phyloP scores from a whole-genome alignment of 2,113 vertebrate species.

The Triplophysa tibetana region DNA sequence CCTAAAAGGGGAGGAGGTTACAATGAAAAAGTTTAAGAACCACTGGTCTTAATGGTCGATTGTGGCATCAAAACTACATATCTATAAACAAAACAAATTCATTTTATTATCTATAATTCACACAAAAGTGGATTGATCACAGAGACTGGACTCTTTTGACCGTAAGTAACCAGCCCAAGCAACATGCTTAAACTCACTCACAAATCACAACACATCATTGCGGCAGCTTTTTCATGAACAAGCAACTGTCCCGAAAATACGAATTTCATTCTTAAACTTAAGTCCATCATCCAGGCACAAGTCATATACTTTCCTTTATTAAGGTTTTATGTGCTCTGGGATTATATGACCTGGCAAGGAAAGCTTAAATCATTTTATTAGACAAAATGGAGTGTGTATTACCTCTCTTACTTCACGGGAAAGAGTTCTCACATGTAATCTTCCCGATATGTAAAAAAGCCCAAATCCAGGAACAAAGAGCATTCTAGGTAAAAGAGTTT shows the following conservation, averaged over 20 bases:
- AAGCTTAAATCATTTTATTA: slow-evolving; percentile 32
- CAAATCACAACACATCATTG: not conserved
- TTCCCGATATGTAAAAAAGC: slow-evolving; percentile 18
- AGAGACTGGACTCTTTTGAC: no score
- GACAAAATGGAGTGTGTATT: slow-evolving; percentile 22
- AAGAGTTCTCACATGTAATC: slow-evolving; percentile 2
- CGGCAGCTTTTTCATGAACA: not conserved
- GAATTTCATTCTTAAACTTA: not conserved
- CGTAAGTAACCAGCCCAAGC: not conserved
- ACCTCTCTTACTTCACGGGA: not conserved
- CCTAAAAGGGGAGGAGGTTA: no score
- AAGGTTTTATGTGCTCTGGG: slow-evolving; percentile 31
- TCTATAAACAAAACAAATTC: no score
- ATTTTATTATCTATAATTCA: no score
- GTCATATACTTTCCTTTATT: slow-evolving; percentile 30
- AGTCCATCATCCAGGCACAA: slow-evolving; percentile 2
- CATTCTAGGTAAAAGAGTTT: slow-evolving; percentile 76
- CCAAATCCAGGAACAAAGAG: slow-evolving; percentile 40
- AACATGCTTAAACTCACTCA: not conserved
- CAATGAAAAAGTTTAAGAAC: no score
- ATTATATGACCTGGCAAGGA: slow-evolving; percentile 36
- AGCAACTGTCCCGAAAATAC: slow-evolving; percentile 6
- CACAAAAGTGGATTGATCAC: no score
- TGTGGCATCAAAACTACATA: no score
- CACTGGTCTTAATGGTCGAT: no score